phyloP scores from a whole-genome alignment of 2,797 vertebrate genomes.

The Gymnodraco acuticeps region DNA sequence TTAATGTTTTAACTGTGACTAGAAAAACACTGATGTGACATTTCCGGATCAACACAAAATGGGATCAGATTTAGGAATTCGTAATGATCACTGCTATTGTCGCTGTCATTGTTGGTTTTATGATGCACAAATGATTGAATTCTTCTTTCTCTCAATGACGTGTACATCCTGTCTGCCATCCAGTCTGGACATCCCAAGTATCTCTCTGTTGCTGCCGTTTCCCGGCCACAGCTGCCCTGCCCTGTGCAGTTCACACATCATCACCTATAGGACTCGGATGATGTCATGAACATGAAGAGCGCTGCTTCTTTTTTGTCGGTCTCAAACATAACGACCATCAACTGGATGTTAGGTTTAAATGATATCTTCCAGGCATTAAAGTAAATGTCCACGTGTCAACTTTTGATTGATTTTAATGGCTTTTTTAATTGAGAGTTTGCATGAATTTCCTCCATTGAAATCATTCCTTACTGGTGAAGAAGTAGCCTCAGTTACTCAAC shows the following conservation, averaged over 20 bases:
- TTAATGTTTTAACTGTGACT: conserved; percentile 9
- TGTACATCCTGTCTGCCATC: conserved; percentile 21
- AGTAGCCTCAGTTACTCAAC: too few species aligned
- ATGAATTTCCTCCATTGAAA: neutral
- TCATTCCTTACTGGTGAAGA: neutral
- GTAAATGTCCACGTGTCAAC: conserved; percentile 27
- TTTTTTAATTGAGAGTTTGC: conserved; percentile 3
- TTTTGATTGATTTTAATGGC: conserved; percentile 1
- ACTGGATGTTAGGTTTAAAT: conserved; percentile 36
- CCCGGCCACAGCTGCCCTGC: conserved; percentile 65
- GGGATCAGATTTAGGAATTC: neutral
- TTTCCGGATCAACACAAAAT: neutral
- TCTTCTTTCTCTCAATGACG: neutral
- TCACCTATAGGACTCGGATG: conserved; percentile 62
- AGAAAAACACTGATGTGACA: neutral
- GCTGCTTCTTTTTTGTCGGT: conserved; percentile 34
- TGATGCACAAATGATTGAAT: neutral
- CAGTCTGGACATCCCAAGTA: conserved; percentile 34
- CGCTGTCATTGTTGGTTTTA: neutral
- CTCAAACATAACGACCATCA: conserved; percentile 26
- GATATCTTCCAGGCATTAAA: conserved; percentile 29
- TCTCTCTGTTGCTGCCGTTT: conserved; percentile 34
- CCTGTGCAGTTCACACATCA: conserved; percentile 70
- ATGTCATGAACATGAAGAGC: conserved; percentile 52
- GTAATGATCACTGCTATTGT: too few species aligned